Conservation (phyloP, 2,797 vertebrate genomes). For the Limosa lapponica region DNA sequence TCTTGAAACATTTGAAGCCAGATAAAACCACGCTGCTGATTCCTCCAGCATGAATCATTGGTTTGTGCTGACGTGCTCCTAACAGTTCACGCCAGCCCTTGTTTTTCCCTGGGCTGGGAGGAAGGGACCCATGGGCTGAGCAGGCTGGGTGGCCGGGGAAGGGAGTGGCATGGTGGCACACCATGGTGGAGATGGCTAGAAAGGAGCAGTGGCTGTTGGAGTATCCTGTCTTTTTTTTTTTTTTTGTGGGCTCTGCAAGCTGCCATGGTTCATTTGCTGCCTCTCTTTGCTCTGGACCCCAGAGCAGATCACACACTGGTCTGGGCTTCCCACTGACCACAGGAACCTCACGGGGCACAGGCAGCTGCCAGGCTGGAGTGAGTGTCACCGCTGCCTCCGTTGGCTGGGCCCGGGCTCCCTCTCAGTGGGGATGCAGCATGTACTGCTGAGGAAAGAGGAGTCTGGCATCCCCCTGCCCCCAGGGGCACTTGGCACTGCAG, state of each 20-base stretch:
- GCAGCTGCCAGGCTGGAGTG: fast-evolving
- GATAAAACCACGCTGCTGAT: not conserved
- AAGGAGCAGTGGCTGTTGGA: not conserved
- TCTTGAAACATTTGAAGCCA: not conserved
- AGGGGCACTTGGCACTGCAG: not conserved
- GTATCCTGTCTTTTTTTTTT: not conserved
- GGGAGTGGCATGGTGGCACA: not conserved
- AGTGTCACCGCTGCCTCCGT: not conserved
- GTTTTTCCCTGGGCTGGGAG: not conserved
- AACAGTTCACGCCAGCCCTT: not conserved
- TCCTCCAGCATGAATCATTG: not conserved
- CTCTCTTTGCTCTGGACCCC: not conserved
- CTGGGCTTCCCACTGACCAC: fast-evolving
- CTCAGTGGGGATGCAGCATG: not conserved
- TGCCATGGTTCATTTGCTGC: fast-evolving
- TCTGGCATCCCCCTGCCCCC: not conserved
- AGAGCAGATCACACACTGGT: not conserved
- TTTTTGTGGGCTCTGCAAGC: not conserved
- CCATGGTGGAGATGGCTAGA: fast-evolving
- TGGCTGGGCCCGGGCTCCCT: not conserved
- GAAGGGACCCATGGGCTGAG: not conserved
- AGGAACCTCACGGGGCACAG: fast-evolving
- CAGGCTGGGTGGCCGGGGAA: not conserved
- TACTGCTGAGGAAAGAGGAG: not conserved
- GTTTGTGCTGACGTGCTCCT: not conserved